Conservation (phyloP, 2,113 vertebrate genomes). For the Nothobranchius kuhntae region DNA sequence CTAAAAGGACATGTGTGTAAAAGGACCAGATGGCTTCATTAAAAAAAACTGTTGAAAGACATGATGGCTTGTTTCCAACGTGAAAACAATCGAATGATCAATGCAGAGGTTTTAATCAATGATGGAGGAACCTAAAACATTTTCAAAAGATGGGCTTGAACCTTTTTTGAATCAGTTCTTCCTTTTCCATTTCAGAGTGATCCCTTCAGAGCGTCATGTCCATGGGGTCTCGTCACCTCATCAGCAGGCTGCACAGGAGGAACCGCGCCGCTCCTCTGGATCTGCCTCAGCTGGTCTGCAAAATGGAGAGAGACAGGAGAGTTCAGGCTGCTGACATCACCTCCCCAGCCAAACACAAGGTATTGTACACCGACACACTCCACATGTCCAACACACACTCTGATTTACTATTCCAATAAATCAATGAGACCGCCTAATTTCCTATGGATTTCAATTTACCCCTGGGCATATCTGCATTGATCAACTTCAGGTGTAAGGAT, state of each 20-base stretch:
- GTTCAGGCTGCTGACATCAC: constrained; percentile 59
- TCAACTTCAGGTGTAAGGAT: constrained; percentile 75
- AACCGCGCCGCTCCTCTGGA: constrained; percentile 34
- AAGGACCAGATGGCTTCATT: too few species aligned
- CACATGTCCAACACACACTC: constrained; percentile 49
- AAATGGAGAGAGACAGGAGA: constrained; percentile 58
- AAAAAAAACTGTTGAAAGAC: too few species aligned
- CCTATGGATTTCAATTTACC: constrained; percentile 82
- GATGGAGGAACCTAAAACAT: constrained; percentile 10
- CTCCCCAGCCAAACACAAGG: constrained; percentile 38
- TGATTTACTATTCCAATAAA: constrained; percentile 80
- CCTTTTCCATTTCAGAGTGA: constrained; percentile 35
- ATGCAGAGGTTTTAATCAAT: not conserved
- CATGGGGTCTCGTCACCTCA: constrained; percentile 54
- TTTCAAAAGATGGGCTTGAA: constrained; percentile 21
- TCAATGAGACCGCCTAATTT: constrained; percentile 77
- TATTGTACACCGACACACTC: constrained; percentile 41
- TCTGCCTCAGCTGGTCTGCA: constrained; percentile 62
- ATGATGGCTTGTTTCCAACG: too few species aligned
- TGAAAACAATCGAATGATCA: not conserved
- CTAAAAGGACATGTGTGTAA: too few species aligned
- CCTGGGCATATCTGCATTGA: constrained; percentile 78
- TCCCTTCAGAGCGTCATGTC: constrained; percentile 57
- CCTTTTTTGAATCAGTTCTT: constrained; percentile 19
- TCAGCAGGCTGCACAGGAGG: constrained; percentile 31